phyloP scores from a whole-genome alignment of 2,113 vertebrate genomes.

The Ploceus nigricollis region DNA sequence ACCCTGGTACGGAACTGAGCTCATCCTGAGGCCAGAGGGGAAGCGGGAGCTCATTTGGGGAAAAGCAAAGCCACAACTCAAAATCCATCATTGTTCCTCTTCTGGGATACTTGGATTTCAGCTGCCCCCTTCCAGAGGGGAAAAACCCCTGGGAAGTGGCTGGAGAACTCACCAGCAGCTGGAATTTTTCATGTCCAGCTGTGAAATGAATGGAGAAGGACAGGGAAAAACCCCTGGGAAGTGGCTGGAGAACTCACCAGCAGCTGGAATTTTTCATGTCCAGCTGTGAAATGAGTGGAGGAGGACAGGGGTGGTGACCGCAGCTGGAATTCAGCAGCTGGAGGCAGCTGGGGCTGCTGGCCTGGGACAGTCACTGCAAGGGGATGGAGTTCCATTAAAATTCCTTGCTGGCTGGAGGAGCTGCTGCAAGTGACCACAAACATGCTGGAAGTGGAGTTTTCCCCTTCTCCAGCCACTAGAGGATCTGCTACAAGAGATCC shows the following conservation, averaged over 20 bases:
- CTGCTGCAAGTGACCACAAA: background rate
- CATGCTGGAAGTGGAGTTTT: fast-evolving
- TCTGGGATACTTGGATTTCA: background rate
- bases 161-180: background rate
- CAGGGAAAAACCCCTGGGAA: fast-evolving
- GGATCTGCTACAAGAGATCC: background rate
- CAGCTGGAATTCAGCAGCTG: background rate
- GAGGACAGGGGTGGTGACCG: fast-evolving
- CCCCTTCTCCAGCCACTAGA: background rate
- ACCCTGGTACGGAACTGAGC: fast-evolving
- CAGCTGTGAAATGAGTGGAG: background rate
- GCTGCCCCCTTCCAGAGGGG: fast-evolving
- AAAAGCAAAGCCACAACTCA: background rate
- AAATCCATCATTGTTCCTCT: fast-evolving
- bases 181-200: background rate
- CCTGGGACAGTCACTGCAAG: fast-evolving
- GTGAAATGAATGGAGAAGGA: background rate
- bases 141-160: fast-evolving
- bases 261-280: background rate
- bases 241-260: background rate
- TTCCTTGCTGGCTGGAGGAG: background rate
- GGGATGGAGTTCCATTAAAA: background rate
- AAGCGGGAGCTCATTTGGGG: background rate
- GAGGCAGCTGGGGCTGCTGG: background rate
- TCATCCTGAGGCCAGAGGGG: fast-evolving